phyloP scores from a whole-genome alignment of 2,888 invertebrate species.

The Nineta flava region DNA sequence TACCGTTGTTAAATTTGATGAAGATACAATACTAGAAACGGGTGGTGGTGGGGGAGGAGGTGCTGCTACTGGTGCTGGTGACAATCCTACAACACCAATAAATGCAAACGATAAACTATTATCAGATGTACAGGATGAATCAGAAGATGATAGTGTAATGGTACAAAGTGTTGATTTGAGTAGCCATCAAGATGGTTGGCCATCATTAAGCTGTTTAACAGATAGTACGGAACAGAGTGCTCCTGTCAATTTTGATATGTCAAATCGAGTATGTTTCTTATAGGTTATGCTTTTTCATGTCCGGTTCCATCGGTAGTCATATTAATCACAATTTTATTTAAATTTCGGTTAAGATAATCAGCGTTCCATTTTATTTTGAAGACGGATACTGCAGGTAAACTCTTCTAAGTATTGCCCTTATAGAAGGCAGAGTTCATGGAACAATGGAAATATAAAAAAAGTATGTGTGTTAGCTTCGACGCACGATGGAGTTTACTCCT shows the following conservation, averaged over 20 bases:
- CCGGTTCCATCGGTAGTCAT: no score
- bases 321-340: no score
- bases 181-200: constrained; percentile 44
- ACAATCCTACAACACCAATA: background rate
- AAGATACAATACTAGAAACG: constrained; percentile 26
- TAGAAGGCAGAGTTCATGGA: no score
- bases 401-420: no score
- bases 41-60: constrained; percentile 14
- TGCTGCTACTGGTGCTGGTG: background rate
- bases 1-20: constrained; percentile 51
- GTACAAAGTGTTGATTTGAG: constrained; percentile 27
- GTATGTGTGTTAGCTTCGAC: no score
- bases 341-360: no score
- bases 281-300: no score
- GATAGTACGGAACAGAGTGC: constrained; percentile 85
- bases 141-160: constrained; percentile 31
- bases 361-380: no score
- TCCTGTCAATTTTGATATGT: constrained; percentile 83
- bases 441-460: no score
- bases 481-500: no score
- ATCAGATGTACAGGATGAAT: constrained; percentile 15
- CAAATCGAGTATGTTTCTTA: constrained; percentile 55
- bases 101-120: constrained; percentile 12
- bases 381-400: no score
- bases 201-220: constrained; percentile 69